Conservation (phyloP, 1,140 invertebrate genomes). For the Brachionus plicatilis region DNA sequence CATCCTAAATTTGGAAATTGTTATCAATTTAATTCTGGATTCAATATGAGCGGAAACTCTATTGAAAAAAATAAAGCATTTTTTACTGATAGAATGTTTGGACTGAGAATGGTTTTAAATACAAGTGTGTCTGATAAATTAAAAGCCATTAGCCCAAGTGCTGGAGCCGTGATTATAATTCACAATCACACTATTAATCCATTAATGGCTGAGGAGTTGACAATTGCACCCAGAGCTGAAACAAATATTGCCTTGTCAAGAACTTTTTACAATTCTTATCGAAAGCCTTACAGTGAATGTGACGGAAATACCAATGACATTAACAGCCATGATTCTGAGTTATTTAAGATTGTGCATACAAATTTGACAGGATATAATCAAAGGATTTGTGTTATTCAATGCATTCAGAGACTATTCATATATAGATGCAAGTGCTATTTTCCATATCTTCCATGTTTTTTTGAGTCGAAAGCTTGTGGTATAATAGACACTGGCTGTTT, state of each 20-base stretch:
- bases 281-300: slow-evolving; percentile 26
- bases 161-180: background rate
- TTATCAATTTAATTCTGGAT: slow-evolving; percentile 20
- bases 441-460: background rate
- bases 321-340: background rate
- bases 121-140: background rate
- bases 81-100: background rate
- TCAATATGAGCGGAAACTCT: background rate
- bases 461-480: background rate
- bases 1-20: slow-evolving; percentile 17
- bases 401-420: background rate
- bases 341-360: background rate
- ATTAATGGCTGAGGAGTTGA: background rate
- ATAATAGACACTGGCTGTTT: background rate
- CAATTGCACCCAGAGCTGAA: background rate
- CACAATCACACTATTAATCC: background rate
- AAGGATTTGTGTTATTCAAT: background rate
- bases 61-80: background rate
- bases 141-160: background rate
- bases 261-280: background rate
- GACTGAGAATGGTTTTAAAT: background rate
- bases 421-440: background rate
- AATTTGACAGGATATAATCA: background rate
- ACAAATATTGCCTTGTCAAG: background rate
- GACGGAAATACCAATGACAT: background rate